A percentile compares a stretch with the other conserved stretches of the same genome.
These are phyloP conservation scores for Apogon hyalosoma DNA, from an alignment of 2,797 vertebrate genomes.

Conservation along the genomic window DNA sequence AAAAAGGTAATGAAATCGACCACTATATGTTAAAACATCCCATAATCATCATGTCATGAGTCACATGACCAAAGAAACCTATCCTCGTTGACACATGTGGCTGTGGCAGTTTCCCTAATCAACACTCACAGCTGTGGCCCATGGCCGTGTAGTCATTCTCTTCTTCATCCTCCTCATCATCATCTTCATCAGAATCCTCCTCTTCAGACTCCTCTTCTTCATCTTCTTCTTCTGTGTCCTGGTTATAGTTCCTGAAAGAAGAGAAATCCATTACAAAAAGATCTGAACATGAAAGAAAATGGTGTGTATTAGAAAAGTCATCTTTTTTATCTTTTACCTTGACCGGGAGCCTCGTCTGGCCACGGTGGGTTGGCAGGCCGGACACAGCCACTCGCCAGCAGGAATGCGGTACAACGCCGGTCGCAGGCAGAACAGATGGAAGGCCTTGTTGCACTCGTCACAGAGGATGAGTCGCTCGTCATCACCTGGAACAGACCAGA, in stretches of 20 bases:
- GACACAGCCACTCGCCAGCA: conserved; percentile 94
- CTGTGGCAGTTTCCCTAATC: neutral
- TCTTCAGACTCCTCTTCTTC: conserved; percentile 86
- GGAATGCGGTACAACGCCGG: conserved; percentile 94
- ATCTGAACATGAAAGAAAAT: neutral
- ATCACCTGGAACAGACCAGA: conserved; percentile 84
- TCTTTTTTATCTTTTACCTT: conserved; percentile 79
- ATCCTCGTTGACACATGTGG: no score
- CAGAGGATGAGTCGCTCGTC: conserved; percentile 98
- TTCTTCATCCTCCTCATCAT: conserved; percentile 88
- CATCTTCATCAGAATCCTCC: conserved; percentile 88
- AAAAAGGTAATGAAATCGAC: no score
- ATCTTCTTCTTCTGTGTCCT: conserved; percentile 91
- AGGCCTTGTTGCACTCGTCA: conserved; percentile 98
- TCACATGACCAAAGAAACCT: neutral
- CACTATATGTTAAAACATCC: neutral
- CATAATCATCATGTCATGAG: neutral
- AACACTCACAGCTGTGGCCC: conserved; percentile 91
- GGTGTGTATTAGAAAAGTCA: neutral
- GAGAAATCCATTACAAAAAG: neutral
- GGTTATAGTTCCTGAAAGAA: conserved; percentile 89
- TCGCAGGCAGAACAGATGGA: conserved; percentile 97
- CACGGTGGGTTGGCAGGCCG: conserved; percentile 93
- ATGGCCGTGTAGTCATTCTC: conserved; percentile 91
- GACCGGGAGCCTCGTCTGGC: conserved; percentile 90